Base-by-base conservation (phyloP, 2,888 invertebrate species). In the Pseudococcus jackbeardsleyi region DNA sequence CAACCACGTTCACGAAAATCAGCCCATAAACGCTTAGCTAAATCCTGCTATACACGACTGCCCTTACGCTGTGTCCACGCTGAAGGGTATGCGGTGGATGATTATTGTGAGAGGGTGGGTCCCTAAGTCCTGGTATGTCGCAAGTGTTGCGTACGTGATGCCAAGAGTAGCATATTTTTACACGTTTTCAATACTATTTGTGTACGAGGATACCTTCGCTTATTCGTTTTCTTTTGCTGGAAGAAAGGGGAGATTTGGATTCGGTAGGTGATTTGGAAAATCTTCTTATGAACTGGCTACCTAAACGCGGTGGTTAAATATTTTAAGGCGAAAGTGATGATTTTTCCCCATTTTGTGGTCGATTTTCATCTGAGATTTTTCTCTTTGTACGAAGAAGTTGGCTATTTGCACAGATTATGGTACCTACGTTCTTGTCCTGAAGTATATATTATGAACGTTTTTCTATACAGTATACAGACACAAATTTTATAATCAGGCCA, bases 141-240 rank as follows among this genome's bases (percentile, higher is more conserved):
- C 68, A 72, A 72, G 68, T 72, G 68, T 72, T 72, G 12, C 26
- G 68, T 72, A 72, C 68, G 68, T 72, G 68, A 19, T 9, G 59
- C 68, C 33, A 11, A 33, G 3, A 33, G 68, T 1, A 15, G 68
- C 64, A 64, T 64, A 64, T 64, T 64, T 22, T 64, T 19, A 15
- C 22, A 54, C 64, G 64, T 19, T 72, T 72, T 72, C 68, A 72
- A 72, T 72, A 72, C 64, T 22, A 46, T 54, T 54, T 15, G 22
- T 64, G 26, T 33, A 22, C 64, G 64, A 22, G 9, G 19, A 64
- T 64, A 15, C 54, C 54, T 54, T 11, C 1, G 9, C 46, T 46
- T 46, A 17, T 54, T 15, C 54, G 5, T 12, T 54, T 54, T 54
- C 17, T 54, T 54, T 54, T 54, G 1, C 17, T 17, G 1, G 17